These are phyloP conservation scores for Stylophora pistillata DNA, from an alignment of 64 coral and sea anemone species.

Conservation along the genomic window DNA sequence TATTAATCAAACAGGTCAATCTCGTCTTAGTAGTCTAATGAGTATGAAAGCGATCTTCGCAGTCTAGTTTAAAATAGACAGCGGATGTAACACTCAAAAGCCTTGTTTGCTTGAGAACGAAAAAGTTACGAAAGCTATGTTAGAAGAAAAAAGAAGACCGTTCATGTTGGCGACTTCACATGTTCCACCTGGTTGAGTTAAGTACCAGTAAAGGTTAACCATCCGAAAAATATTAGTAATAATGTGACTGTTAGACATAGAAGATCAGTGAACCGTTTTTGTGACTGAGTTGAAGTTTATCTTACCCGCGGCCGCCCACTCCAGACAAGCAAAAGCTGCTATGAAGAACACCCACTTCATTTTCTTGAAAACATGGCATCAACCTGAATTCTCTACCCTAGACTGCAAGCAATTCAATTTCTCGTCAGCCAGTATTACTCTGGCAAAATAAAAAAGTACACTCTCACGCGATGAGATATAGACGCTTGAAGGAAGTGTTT, in stretches of 20 bases:
- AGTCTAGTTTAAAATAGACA: too few species aligned
- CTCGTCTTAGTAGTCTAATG: too few species aligned
- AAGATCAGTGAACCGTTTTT: neutral
- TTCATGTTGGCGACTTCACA: too few species aligned
- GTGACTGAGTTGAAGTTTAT: neutral
- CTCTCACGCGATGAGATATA: too few species aligned
- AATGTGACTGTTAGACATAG: neutral
- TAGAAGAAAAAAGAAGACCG: neutral
- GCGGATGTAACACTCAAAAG: too few species aligned
- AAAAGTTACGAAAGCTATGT: neutral
- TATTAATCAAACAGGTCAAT: too few species aligned
- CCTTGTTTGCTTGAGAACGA: too few species aligned
- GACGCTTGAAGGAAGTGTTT: too few species aligned
- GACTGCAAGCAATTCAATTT: neutral
- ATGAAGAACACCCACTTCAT: conserved; percentile 20
- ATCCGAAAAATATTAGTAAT: neutral
- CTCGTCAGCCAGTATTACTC: too few species aligned
- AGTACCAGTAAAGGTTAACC: neutral
- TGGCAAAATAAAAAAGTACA: too few species aligned
- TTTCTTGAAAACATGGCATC: neutral
- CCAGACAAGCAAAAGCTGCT: conserved; percentile 10
- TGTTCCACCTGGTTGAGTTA: neutral
- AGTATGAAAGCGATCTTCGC: too few species aligned
- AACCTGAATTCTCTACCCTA: neutral
- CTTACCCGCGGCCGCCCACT: conserved; percentile 8